phyloP scores from a whole-genome alignment of 1,140 invertebrate genomes.

The Megathymus violae region DNA sequence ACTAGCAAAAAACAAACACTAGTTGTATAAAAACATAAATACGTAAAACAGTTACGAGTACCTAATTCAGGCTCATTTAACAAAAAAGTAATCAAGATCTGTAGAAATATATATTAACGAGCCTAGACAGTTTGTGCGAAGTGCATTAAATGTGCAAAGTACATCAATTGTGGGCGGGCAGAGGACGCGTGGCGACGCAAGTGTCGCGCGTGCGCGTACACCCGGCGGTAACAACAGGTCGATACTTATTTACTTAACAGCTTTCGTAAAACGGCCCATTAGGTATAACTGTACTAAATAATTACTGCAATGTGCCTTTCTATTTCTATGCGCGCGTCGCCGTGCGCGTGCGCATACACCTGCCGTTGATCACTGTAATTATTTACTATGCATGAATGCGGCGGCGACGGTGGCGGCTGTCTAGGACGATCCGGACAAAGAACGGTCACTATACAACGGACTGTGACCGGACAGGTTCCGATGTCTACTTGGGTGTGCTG shows the following conservation, averaged over 20 bases:
- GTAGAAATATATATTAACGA: constrained; percentile 11
- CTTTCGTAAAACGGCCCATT: constrained; percentile 80
- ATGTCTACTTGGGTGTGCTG: constrained; percentile 70
- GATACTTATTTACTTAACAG: constrained; percentile 80
- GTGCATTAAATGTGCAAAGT: background rate
- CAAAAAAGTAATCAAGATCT: constrained; percentile 18
- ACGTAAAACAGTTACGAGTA: background rate
- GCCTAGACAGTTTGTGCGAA: constrained; percentile 21
- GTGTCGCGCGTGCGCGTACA: constrained; percentile 52
- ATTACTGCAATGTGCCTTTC: constrained; percentile 83
- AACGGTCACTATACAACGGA: constrained; percentile 68
- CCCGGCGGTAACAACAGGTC: constrained; percentile 67
- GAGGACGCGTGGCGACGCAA: constrained; percentile 37
- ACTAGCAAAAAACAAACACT: too few relatives aligned
- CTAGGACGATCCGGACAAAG: constrained; percentile 81
- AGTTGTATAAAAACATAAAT: too few relatives aligned
- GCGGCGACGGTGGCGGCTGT: constrained; percentile 62
- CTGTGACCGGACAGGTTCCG: constrained; percentile 66
- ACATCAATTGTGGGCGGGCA: constrained; percentile 16
- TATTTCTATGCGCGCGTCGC: constrained; percentile 77
- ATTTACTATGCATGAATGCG: constrained; percentile 83
- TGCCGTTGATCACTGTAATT: constrained; percentile 80
- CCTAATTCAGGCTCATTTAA: constrained; percentile 18
- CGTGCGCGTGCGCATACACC: constrained; percentile 73
- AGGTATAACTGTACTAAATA: constrained; percentile 83